Conservation (phyloP, 2,113 vertebrate species). For the Cervus canadensis region DNA sequence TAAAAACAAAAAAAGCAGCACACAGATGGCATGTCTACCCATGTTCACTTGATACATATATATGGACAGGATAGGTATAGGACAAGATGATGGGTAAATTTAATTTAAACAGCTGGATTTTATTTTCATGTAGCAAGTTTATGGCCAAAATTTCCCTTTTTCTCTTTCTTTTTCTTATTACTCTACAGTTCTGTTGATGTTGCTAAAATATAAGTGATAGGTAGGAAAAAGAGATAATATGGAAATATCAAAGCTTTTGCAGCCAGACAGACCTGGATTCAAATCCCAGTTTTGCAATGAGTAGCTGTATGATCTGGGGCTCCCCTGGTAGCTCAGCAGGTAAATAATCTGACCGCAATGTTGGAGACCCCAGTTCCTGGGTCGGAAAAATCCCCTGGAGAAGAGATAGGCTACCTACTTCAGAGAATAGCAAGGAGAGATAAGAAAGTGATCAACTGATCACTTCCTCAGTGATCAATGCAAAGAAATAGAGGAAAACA, state of each 20-base stretch:
- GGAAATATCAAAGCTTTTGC: not conserved
- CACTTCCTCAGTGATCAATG: not conserved
- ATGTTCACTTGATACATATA: not conserved
- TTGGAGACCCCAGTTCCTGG: not conserved
- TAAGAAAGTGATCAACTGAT: not conserved
- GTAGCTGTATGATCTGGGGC: not conserved
- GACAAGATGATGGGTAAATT: not conserved
- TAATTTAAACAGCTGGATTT: not conserved
- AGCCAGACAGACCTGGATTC: not conserved
- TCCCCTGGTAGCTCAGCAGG: not conserved
- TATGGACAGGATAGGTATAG: not conserved
- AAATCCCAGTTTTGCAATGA: not conserved
- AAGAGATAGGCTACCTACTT: not conserved
- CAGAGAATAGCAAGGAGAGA: not conserved
- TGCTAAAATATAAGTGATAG: slow-evolving; percentile 7
- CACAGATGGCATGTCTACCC: not conserved
- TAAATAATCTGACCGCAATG: not conserved
- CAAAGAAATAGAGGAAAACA: not conserved
- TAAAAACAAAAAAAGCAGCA: not conserved
- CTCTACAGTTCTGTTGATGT: not conserved
- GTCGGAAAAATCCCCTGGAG: not conserved
- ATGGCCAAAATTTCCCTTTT: not conserved
- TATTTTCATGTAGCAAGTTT: not conserved
- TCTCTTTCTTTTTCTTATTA: not conserved
- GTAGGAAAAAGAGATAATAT: not conserved